Evolutionary conservation across 2,888 invertebrate species (phyloP), one percentile per base, ranked within the genome.

Genomic region (Didymodactylos carnosus): DNA sequence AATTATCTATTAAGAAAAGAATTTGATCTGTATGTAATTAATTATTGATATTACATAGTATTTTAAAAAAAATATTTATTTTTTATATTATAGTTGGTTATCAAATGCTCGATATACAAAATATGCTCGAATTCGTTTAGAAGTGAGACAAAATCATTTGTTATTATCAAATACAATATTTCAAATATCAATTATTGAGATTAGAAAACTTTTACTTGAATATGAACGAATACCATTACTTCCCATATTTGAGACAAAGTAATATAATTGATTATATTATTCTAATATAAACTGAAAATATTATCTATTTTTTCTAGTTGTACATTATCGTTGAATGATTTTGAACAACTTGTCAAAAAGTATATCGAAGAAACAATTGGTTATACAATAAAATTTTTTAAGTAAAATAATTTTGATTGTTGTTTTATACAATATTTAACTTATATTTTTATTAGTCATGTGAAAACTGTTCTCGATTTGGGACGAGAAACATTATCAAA

Each of bases 1-100:
- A 77, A 80, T 75, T 82, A 79, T 76, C 79, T 82, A 19, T 75
- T 80, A 49, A 76, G 77, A 71, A 82, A 81, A 76, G 79, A 79
- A 78, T 82, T 82, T 77, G 76, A 77, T 72, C 79, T 80, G 82
- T 82, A 75, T 75, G 76, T 70, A 27, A n/a, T 70, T 5, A 3
- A 7, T 7, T 16, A 19, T 25, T n/a, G 4, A 19, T 40, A 39
- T 29, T 23, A 23, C 19, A 23, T 71, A 51, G 10, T n/a, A 27
- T 7, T 19, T 23, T 11, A n/a, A n/a, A 23, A 3, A 49, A 49
- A 0, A 46, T 6, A 25, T n/a, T n/a, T n/a, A n/a, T n/a, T n/a
- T n/a, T n/a, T 40, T 3, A n/a, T 40, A 19, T 41, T n/a, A 40
- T 40, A 46, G 41, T 11, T 41, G 41, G 46, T 40, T 70, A 19